Evolutionary conservation across 1,140 invertebrate species (phyloP).

Genomic region (Pseudomyrmex pallidus): DNA sequence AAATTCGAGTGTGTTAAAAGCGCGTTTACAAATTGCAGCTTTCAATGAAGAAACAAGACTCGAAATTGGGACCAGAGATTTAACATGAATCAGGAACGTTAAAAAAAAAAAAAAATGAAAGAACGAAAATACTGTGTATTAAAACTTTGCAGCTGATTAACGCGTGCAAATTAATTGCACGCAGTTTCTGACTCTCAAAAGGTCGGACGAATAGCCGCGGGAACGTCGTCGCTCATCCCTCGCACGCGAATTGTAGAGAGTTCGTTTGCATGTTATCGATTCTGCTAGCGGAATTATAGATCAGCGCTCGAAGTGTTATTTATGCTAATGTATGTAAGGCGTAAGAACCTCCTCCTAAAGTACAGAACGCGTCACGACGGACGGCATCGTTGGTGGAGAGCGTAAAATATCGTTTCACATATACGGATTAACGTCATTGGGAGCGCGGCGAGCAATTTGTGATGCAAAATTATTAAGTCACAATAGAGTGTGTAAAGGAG

Average conservation of each 20-base stretch:
- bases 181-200: neutral
- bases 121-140: neutral
- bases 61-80: no score
- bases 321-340: conserved; percentile 33
- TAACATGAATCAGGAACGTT: no score
- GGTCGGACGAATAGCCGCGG: neutral
- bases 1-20: neutral
- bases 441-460: neutral
- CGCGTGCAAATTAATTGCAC: neutral
- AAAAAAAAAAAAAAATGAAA: no score
- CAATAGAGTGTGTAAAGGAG: neutral
- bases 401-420: conserved; percentile 2
- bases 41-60: no score
- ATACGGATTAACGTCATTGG: neutral
- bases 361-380: neutral
- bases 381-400: neutral
- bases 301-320: conserved; percentile 13
- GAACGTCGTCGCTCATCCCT: neutral
- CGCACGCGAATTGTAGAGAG: neutral
- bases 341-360: neutral
- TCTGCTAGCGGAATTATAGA: conserved; percentile 30
- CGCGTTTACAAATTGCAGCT: no score
- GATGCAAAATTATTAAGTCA: conserved; percentile 9
- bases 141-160: neutral
- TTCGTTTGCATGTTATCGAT: conserved; percentile 47